Conservation (phyloP, 2,888 invertebrate species). For the Chrysina gloriosa region DNA sequence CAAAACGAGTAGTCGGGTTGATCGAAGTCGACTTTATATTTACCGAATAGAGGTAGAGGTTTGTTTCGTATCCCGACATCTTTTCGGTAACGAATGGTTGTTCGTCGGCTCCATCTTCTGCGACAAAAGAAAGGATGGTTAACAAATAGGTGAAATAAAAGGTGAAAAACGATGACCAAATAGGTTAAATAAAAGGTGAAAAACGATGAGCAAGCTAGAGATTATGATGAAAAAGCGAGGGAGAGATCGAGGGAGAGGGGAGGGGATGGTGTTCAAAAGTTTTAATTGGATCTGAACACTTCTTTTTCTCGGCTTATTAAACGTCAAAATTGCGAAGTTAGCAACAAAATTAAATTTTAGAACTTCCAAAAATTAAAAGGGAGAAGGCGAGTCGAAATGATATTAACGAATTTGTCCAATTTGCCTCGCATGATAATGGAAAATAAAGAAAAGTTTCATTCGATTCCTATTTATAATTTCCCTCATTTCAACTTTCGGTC, state of each 20-base stretch:
- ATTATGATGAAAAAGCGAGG: not conserved
- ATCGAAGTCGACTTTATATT: constrained; percentile 65
- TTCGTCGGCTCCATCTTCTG: constrained; percentile 78
- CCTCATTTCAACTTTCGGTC: not conserved
- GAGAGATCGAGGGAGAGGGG: not conserved
- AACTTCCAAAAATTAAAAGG: not conserved
- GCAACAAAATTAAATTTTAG: not conserved
- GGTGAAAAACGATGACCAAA: no score
- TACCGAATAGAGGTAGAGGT: constrained; percentile 86
- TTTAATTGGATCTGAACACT: not conserved
- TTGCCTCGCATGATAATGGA: not conserved
- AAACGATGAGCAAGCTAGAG: no score
- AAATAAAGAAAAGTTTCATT: not conserved
- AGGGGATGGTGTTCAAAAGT: not conserved
- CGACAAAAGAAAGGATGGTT: no score
- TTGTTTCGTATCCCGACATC: constrained; percentile 83
- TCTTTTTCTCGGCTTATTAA: not conserved
- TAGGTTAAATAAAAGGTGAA: no score
- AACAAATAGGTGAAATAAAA: no score
- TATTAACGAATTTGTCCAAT: not conserved
- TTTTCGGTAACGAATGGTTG: constrained; percentile 74
- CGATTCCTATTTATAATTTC: not conserved
- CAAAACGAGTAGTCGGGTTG: no score
- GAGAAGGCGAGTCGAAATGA: not conserved
- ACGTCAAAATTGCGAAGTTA: not conserved